Evolutionary conservation across 2,113 vertebrate genomes (phyloP).

Genomic region (Mellivora capensis): DNA sequence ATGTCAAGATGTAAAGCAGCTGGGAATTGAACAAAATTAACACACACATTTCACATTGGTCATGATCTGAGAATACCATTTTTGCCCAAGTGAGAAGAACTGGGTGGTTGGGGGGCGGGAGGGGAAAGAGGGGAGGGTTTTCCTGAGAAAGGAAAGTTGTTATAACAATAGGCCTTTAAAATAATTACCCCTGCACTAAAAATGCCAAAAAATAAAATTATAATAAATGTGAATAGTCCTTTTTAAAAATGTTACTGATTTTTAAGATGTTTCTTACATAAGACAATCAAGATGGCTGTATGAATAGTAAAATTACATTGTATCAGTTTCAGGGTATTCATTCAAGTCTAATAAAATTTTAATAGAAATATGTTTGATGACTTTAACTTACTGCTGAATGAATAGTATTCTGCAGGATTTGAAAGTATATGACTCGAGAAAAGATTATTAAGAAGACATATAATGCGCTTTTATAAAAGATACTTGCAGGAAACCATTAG

Average conservation of each 20-base stretch:
- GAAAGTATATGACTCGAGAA: conserved; percentile 51
- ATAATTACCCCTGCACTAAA: background rate
- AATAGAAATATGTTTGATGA: conserved; percentile 63
- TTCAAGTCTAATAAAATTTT: conserved; percentile 65
- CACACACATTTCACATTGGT: conserved; percentile 57
- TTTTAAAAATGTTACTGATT: conserved; percentile 17
- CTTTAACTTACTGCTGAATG: conserved; percentile 57
- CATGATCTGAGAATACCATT: conserved; percentile 44
- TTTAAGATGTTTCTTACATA: conserved; percentile 43
- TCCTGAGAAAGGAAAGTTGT: conserved; percentile 6
- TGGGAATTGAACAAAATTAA: conserved; percentile 72
- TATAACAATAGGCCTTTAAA: conserved; percentile 1
- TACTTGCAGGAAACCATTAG: conserved; percentile 75
- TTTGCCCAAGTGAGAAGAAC: background rate
- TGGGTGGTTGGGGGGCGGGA: fast-evolving
- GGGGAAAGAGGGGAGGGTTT: no score
- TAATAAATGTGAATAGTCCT: background rate
- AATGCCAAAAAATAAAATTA: conserved; percentile 13
- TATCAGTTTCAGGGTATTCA: conserved; percentile 33
- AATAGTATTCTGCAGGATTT: background rate
- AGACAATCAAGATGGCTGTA: conserved; percentile 18
- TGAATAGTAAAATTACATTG: conserved; percentile 50
- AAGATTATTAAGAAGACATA: conserved; percentile 70
- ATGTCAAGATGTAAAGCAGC: conserved; percentile 70
- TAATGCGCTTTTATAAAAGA: conserved; percentile 70